A percentile compares a stretch with the other conserved stretches of the same genome.
Conservation (phyloP, 2,888 invertebrate species). For the Herminia tarsipennalis region DNA sequence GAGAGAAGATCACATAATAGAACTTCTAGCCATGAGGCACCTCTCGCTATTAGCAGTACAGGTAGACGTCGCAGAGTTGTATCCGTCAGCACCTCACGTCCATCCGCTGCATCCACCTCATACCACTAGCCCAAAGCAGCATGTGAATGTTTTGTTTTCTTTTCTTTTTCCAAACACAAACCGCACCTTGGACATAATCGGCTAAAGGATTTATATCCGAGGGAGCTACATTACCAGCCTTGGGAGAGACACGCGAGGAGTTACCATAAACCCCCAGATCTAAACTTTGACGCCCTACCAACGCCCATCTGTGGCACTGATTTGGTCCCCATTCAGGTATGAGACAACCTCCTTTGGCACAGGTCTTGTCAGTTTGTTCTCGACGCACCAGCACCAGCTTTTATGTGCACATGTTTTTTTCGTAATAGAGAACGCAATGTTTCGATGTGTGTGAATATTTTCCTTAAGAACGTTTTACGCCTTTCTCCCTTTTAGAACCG, state of each 20-base stretch:
- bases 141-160: slow-evolving; percentile 86
- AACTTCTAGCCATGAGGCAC: slow-evolving; percentile 9
- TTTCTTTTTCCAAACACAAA: slow-evolving; percentile 85
- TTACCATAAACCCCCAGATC: slow-evolving; percentile 85
- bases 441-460: slow-evolving; percentile 43
- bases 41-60: slow-evolving; percentile 7
- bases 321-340: slow-evolving; percentile 84
- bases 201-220: slow-evolving; percentile 84
- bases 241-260: slow-evolving; percentile 88
- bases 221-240: slow-evolving; percentile 87
- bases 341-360: slow-evolving; percentile 75
- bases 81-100: slow-evolving; percentile 60
- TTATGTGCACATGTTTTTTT: slow-evolving; percentile 70
- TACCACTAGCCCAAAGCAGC: slow-evolving; percentile 81
- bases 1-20: background rate
- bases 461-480: slow-evolving; percentile 19
- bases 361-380: slow-evolving; percentile 65
- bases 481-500: slow-evolving; percentile 26
- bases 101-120: slow-evolving; percentile 77
- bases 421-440: slow-evolving; percentile 58
- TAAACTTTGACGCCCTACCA: slow-evolving; percentile 82
- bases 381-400: slow-evolving; percentile 78
- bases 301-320: slow-evolving; percentile 82
- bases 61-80: slow-evolving; percentile 64
- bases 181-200: slow-evolving; percentile 83